Conservation (phyloP, 2,888 invertebrate genomes). For the Thera obeliscata region DNA sequence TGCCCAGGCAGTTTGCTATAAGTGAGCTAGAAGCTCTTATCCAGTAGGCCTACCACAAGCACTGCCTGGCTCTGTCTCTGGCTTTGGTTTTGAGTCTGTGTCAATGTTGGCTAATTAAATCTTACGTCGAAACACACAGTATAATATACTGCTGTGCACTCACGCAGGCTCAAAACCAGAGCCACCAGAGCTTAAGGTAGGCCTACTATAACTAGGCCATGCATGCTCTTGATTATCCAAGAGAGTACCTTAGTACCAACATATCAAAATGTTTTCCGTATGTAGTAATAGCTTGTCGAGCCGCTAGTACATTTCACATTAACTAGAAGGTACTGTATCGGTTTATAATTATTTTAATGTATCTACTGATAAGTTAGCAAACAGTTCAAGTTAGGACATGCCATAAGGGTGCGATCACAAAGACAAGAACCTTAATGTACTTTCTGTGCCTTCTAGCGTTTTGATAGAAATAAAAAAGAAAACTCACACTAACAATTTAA, state of each 20-base stretch:
- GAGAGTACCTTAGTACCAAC: slow-evolving; percentile 16
- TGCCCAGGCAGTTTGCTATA: slow-evolving; percentile 1
- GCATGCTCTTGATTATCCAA: slow-evolving; percentile 29
- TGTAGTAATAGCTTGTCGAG: slow-evolving; percentile 36
- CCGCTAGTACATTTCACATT: slow-evolving; percentile 26
- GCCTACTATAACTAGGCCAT: slow-evolving; percentile 33
- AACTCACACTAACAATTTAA: too few relatives aligned
- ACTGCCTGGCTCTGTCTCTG: too few relatives aligned
- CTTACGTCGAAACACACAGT: too few relatives aligned
- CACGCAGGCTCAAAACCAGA: too few relatives aligned
- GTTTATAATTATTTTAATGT: slow-evolving; percentile 35
- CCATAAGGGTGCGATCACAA: not conserved
- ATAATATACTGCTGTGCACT: too few relatives aligned
- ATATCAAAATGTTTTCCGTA: slow-evolving; percentile 37
- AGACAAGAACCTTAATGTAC: not conserved
- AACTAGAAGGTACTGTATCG: slow-evolving; percentile 27
- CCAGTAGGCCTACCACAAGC: too few relatives aligned
- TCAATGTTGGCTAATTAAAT: too few relatives aligned
- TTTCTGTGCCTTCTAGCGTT: too few relatives aligned
- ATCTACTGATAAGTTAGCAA: slow-evolving; percentile 30
- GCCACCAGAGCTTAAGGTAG: not conserved
- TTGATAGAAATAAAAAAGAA: too few relatives aligned
- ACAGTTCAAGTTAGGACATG: slow-evolving; percentile 5
- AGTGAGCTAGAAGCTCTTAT: not conserved
- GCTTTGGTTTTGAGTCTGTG: too few relatives aligned